Conservation (phyloP, 2,113 vertebrate species). For the Chaetops frenatus region DNA sequence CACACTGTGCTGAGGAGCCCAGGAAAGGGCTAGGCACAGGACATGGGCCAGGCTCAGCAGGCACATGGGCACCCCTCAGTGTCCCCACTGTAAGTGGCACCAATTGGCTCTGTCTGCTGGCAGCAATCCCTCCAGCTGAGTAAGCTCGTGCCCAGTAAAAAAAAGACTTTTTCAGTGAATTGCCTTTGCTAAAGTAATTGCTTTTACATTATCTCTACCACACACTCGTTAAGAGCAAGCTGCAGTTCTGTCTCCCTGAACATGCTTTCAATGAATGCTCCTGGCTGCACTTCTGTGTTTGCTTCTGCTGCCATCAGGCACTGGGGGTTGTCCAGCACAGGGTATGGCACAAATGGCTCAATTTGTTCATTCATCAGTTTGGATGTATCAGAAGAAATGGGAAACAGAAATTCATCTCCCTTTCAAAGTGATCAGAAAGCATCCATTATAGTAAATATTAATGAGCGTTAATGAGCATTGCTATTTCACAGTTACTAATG, state of each 20-base stretch:
- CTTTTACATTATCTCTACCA: conserved; percentile 38
- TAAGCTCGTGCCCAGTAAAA: neutral
- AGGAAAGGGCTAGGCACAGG: neutral
- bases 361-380: neutral
- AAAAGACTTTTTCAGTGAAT: neutral
- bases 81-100: neutral
- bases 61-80: neutral
- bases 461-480: neutral
- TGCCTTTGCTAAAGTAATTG: conserved; percentile 46
- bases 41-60: neutral
- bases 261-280: neutral
- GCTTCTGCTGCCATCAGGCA: neutral
- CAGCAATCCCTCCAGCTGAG: neutral
- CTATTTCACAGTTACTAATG: neutral
- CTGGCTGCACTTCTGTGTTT: neutral
- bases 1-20: neutral
- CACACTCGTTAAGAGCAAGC: neutral
- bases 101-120: neutral
- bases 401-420: neutral
- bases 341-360: neutral
- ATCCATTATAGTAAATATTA: neutral
- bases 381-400: neutral
- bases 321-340: neutral
- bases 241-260: neutral
- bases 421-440: neutral